phyloP scores from a whole-genome alignment of 2,113 vertebrate genomes.

The Perccottus glenii region DNA sequence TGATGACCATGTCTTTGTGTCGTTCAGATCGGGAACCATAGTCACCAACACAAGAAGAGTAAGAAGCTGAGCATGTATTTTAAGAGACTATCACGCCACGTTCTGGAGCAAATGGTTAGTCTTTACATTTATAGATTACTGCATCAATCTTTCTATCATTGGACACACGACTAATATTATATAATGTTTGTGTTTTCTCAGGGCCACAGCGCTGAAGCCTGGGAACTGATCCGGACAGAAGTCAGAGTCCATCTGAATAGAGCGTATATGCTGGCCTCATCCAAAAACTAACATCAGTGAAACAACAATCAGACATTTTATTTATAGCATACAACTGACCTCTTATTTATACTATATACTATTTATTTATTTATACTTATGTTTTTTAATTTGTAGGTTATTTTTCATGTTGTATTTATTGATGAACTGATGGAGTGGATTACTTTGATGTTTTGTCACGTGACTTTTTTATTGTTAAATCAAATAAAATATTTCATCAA shows the following conservation, averaged over 20 bases:
- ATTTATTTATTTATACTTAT: conserved; percentile 2
- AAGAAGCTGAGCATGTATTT: conserved; percentile 64
- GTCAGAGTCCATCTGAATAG: neutral
- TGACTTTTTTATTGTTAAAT: no score
- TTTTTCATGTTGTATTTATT: neutral
- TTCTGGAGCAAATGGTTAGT: conserved; percentile 34
- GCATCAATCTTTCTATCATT: neutral
- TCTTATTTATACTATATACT: conserved; percentile 1
- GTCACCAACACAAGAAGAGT: conserved; percentile 24
- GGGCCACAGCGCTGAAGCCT: conserved; percentile 56
- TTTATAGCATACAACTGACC: neutral
- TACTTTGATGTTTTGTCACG: no score
- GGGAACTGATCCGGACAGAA: conserved; percentile 68
- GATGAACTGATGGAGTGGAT: no score
- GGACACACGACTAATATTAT: no score
- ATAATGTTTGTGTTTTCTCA: conserved; percentile 24
- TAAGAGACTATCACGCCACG: conserved; percentile 36
- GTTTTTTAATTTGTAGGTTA: neutral
- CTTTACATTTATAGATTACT: neutral
- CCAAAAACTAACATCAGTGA: neutral
- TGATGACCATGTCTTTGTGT: neutral
- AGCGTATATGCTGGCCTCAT: conserved; percentile 39
- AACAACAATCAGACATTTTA: conserved; percentile 8
- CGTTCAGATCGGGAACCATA: conserved; percentile 9
- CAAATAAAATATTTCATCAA: no score